Evolutionary conservation across 2,797 vertebrate species (phyloP), one percentile per base, ranked within the genome.

Genomic region (Periophthalmus magnuspinnatus): DNA sequence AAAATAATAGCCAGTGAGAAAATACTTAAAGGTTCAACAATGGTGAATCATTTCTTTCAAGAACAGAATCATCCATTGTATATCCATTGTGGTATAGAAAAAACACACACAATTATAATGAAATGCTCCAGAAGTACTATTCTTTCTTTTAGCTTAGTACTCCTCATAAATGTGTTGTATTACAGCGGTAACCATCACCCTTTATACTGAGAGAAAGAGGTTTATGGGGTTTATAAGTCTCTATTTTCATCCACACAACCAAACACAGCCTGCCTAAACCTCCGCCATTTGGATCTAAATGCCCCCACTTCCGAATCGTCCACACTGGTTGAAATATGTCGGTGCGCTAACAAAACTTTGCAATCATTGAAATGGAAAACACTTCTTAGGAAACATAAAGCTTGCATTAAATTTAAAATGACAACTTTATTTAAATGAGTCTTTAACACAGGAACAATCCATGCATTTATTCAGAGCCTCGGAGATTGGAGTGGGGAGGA

Each of bases 361-460:
- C 38, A 47, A 45, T 45, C 38, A 41, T 48, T 28, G 2, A 64
- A 47, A 47, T 64, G 22, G 41, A 47, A 64, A 32, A 21, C 22
- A 28, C 13, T 41, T 62, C 36, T 22, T 24, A 41, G 36, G 36
- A 62, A 62, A 22, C 36, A 34, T 61, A 47, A 47, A 48, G 22
- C 38, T 63, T 63, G n/a, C 41, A 64, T 64, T 47, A 16, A 64
- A 64, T 17, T 32, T 47, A 24, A 64, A 64, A 64, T 48, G 21
- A 64, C 33, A 36, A n/a, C 62, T 64, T 64, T 64, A 47, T 64
- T 64, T 64, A 64, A 48, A 64, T 64, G 16, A 28, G 41, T 19
- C 41, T 47, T 45, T 63, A 64, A 64, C 41, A 48, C 41, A 21
- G 36, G 36, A 21, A 61, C 34, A 61, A 61, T 61, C 34, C 19